Percentiles rank a stretch among this genome's conserved stretches.
Conservation (phyloP, 2,113 vertebrate genomes). For the Oryzias woworae region DNA sequence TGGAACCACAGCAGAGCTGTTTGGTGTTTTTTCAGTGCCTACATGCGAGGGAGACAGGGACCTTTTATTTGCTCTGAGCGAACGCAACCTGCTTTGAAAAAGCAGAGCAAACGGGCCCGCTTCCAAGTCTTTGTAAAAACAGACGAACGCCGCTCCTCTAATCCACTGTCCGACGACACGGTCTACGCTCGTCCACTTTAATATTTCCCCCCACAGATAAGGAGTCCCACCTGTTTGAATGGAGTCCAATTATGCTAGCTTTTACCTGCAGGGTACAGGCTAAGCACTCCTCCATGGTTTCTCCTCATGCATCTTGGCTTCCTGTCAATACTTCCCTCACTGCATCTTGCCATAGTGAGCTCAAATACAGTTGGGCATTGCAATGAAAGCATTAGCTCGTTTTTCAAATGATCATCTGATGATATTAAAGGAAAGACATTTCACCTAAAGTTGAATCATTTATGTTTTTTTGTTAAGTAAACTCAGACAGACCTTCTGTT, state of each 20-base stretch:
- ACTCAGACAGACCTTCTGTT: slow-evolving; percentile 5
- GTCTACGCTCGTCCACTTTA: slow-evolving; percentile 27
- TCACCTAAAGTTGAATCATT: slow-evolving; percentile 10
- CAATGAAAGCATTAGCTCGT: no score
- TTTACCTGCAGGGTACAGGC: slow-evolving; percentile 31
- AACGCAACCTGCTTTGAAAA: slow-evolving; percentile 25
- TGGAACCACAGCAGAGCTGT: slow-evolving; percentile 12
- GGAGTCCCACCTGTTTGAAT: slow-evolving; percentile 49
- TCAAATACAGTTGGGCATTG: not conserved
- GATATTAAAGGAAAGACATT: slow-evolving; percentile 6
- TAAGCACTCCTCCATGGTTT: slow-evolving; percentile 31
- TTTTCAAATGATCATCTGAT: slow-evolving; percentile 30
- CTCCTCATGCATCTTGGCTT: slow-evolving; percentile 38
- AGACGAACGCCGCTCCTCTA: slow-evolving; percentile 34
- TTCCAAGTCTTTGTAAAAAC: slow-evolving; percentile 40
- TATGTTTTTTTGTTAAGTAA: slow-evolving; percentile 31
- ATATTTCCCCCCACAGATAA: slow-evolving; percentile 30
- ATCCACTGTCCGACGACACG: slow-evolving; percentile 43
- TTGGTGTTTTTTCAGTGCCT: slow-evolving; percentile 30
- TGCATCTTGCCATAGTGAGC: not conserved
- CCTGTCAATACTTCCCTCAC: slow-evolving; percentile 34
- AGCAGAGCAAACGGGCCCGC: slow-evolving; percentile 18
- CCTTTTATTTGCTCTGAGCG: slow-evolving; percentile 40
- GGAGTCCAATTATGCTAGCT: slow-evolving; percentile 31
- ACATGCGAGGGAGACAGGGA: slow-evolving; percentile 33